Percentiles rank a stretch among this genome's conserved stretches.
These are phyloP conservation scores for Xiphorhynchus erythropygius DNA, from an alignment of 2,797 vertebrate species.

Conservation along the genomic window DNA sequence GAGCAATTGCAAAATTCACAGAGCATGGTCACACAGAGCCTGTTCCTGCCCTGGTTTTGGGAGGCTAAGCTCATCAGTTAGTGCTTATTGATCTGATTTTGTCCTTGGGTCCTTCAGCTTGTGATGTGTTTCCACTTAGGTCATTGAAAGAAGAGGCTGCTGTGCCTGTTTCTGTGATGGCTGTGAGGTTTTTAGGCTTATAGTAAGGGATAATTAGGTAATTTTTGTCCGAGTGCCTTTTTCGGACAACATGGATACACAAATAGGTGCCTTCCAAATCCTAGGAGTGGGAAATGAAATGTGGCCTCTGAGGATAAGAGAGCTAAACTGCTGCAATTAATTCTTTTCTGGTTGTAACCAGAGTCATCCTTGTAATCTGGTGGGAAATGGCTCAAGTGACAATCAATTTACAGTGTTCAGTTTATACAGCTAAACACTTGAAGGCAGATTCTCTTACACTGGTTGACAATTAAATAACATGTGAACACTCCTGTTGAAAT, in stretches of 20 bases:
- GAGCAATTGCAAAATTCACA: neutral
- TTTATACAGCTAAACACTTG: neutral
- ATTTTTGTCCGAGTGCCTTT: neutral
- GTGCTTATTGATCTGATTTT: neutral
- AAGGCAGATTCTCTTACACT: neutral
- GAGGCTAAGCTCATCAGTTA: neutral
- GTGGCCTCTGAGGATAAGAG: neutral
- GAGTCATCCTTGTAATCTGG: neutral
- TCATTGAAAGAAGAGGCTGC: neutral
- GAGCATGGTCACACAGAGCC: neutral
- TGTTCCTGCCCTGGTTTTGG: neutral
- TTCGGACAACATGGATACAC: neutral
- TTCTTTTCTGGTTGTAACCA: neutral
- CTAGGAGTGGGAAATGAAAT: neutral
- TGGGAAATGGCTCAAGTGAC: neutral
- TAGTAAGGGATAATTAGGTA: neutral
- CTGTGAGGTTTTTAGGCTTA: neutral
- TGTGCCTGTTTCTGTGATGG: accelerated
- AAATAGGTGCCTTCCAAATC: neutral
- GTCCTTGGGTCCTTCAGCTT: neutral
- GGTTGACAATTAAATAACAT: neutral
- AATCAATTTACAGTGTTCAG: neutral
- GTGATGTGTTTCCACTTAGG: accelerated
- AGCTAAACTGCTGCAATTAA: neutral
- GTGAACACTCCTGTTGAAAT: neutral